phyloP scores from a whole-genome alignment of 2,797 vertebrate genomes.

The Astyanax mexicanus region DNA sequence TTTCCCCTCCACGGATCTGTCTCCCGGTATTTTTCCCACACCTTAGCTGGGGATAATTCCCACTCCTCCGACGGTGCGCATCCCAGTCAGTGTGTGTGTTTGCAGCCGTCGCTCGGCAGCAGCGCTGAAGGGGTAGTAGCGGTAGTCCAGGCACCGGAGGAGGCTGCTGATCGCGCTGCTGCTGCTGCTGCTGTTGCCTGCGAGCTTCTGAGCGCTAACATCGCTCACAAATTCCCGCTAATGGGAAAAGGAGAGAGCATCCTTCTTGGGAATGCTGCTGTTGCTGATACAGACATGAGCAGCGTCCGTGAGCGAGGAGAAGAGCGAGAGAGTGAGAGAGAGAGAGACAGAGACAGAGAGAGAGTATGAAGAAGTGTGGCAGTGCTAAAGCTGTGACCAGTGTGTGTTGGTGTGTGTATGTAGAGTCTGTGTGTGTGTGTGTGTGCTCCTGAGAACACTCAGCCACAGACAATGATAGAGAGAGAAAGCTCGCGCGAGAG shows the following conservation, averaged over 20 bases:
- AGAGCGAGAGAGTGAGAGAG: not conserved
- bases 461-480: conserved; percentile 43
- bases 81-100: not conserved
- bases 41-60: not conserved
- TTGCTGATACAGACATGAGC: not conserved
- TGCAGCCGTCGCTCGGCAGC: conserved; percentile 17
- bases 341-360: not conserved
- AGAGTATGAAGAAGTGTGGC: conserved; percentile 30
- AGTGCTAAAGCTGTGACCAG: conserved; percentile 32
- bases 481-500: conserved; percentile 35
- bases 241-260: conserved; percentile 26
- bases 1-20: conserved; percentile 11
- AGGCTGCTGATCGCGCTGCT: not conserved
- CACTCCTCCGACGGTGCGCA: not conserved
- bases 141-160: conserved; percentile 5
- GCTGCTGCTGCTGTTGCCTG: conserved; percentile 9
- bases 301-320: not conserved
- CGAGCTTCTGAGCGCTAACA: not conserved
- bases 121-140: conserved; percentile 1
- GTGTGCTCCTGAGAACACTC: conserved; percentile 34
- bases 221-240: conserved; percentile 23
- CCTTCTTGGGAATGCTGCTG: conserved; percentile 22
- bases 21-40: conserved; percentile 11
- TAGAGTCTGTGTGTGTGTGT: too few species aligned
- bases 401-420: too few species aligned